These are phyloP conservation scores for Drosophila mayaguana DNA, from an alignment of 2,888 invertebrate species.

Conservation along the genomic window DNA sequence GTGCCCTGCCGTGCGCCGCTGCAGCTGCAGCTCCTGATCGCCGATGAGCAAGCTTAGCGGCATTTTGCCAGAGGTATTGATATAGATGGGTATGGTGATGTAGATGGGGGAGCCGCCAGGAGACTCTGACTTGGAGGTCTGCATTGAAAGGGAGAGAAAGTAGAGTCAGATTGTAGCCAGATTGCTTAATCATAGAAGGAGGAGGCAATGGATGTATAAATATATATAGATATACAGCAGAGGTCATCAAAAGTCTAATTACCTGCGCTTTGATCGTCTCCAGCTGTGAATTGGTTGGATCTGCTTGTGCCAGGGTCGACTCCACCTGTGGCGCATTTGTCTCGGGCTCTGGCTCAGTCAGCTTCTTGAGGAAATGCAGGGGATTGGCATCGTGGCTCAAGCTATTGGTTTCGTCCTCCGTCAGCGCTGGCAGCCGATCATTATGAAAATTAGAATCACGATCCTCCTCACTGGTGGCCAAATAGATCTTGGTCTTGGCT, in stretches of 20 bases:
- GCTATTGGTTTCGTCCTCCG: constrained; percentile 66
- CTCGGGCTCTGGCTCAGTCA: not conserved
- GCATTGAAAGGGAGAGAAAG: not conserved
- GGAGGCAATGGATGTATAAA: too few species aligned
- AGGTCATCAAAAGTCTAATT: too few species aligned
- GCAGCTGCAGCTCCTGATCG: constrained; percentile 55
- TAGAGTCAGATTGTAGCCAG: too few species aligned
- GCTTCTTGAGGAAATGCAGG: constrained; percentile 65
- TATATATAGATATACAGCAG: too few species aligned
- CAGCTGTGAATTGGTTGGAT: too few species aligned
- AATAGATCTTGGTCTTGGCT: not conserved
- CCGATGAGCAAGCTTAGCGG: constrained; percentile 71
- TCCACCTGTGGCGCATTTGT: not conserved
- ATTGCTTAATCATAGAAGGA: too few species aligned
- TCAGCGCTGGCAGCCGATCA: constrained; percentile 63
- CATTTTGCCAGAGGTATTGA: constrained; percentile 60
- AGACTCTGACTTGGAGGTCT: constrained; percentile 4
- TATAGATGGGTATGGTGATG: constrained; percentile 79
- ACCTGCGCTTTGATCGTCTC: not conserved
- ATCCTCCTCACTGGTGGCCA: constrained; percentile 1
- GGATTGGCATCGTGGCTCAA: constrained; percentile 72
- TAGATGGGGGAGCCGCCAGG: constrained; percentile 56
- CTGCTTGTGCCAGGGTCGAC: constrained; percentile 14
- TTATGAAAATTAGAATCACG: constrained; percentile 54
- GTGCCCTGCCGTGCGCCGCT: not conserved